Conservation (phyloP, 2,113 vertebrate species). For the Rhinopomastus cyanomelas region DNA sequence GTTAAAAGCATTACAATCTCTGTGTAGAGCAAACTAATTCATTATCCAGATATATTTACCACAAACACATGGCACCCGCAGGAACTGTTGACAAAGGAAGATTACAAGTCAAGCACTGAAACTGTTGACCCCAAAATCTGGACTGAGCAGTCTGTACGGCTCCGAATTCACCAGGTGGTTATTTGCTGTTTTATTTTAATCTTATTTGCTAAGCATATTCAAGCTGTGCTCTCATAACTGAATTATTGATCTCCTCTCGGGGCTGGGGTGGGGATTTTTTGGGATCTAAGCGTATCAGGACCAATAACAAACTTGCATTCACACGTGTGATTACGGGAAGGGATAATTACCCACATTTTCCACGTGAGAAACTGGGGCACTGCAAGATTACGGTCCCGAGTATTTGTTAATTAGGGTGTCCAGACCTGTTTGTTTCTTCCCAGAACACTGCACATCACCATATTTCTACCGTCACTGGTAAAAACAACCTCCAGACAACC, state of each 20-base stretch:
- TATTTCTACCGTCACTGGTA: background rate
- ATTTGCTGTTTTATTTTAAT: background rate
- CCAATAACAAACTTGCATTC: background rate
- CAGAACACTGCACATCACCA: background rate
- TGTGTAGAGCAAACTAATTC: background rate
- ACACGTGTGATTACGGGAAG: background rate
- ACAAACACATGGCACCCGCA: background rate
- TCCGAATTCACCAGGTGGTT: background rate
- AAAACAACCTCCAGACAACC: background rate
- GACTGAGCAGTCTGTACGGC: background rate
- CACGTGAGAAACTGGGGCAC: background rate
- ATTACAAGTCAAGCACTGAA: background rate
- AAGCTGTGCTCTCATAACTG: background rate
- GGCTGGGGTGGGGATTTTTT: background rate
- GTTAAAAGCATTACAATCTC: background rate
- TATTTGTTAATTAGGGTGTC: background rate
- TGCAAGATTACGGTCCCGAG: background rate
- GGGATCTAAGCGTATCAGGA: background rate
- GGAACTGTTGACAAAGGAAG: background rate
- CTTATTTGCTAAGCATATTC: background rate
- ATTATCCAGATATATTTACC: background rate
- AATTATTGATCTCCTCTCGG: background rate
- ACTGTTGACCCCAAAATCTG: background rate
- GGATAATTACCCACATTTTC: background rate
- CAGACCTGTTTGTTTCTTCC: background rate